phyloP scores from a whole-genome alignment of 2,113 vertebrate genomes.

The Cinclus cinclus region DNA sequence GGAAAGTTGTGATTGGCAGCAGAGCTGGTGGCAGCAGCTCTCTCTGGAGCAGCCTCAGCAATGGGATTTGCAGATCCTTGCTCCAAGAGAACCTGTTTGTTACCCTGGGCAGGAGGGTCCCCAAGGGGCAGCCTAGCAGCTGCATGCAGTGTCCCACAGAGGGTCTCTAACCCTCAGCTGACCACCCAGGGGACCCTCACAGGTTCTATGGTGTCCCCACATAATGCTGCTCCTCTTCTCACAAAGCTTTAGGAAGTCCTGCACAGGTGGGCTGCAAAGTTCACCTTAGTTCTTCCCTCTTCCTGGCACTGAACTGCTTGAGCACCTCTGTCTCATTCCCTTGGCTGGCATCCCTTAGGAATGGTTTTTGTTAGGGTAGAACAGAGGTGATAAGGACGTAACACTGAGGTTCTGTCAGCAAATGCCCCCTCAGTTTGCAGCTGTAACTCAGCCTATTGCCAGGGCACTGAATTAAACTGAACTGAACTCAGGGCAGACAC shows the following conservation, averaged over 20 bases:
- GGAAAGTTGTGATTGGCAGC: not conserved
- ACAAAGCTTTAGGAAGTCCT: not conserved
- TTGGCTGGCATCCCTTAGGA: not conserved
- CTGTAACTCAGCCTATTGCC: not conserved
- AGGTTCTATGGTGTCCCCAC: not conserved
- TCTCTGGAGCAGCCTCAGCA: not conserved
- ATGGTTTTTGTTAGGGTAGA: not conserved
- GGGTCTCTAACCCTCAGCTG: not conserved
- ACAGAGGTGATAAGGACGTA: not conserved
- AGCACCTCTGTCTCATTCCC: rapidly evolving
- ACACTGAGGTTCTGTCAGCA: not conserved
- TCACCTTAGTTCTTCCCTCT: not conserved
- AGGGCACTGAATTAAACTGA: not conserved
- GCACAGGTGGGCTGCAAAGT: not conserved
- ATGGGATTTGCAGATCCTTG: not conserved
- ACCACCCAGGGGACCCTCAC: not conserved
- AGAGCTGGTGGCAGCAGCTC: not conserved
- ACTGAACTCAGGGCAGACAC: not conserved
- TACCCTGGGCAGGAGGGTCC: not conserved
- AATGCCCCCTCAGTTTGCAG: not conserved
- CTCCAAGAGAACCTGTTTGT: not conserved
- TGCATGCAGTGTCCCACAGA: not conserved
- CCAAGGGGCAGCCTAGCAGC: not conserved
- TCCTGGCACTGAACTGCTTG: not conserved
- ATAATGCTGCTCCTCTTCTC: rapidly evolving